phyloP scores from a whole-genome alignment of 2,113 vertebrate species.

The Ciconia maguari region DNA sequence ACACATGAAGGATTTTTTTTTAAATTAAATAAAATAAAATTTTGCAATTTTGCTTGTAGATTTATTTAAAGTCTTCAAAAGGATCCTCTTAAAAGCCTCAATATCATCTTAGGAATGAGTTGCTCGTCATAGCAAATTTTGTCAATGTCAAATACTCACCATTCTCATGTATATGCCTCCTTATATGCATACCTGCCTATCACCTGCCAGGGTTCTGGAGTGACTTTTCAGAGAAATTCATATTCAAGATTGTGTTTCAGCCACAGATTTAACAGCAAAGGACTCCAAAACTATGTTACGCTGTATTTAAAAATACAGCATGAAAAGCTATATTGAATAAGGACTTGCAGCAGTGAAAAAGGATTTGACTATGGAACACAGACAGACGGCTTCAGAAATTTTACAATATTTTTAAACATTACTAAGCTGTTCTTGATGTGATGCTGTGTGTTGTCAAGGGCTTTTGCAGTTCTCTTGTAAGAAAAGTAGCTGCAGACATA shows the following conservation, averaged over 20 bases:
- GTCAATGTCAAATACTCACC: neutral
- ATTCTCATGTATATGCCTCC: neutral
- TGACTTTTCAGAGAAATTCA: neutral
- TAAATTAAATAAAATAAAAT: neutral
- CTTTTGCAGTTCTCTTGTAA: neutral
- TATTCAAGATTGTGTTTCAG: neutral
- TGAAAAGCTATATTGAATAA: neutral
- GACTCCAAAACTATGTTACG: neutral
- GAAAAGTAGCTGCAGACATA: neutral
- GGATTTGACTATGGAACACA: neutral
- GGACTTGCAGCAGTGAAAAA: neutral
- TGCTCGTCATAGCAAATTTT: neutral
- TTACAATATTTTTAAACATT: neutral
- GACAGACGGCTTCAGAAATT: neutral
- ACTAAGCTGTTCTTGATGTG: neutral
- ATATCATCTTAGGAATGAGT: neutral
- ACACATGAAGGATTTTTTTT: neutral
- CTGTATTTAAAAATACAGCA: neutral
- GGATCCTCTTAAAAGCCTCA: slow-evolving; percentile 6
- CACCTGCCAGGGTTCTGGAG: neutral
- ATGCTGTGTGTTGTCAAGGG: neutral
- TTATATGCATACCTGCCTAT: neutral
- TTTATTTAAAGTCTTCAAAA: slow-evolving; percentile 38
- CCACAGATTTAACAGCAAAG: neutral
- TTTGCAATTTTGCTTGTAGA: neutral